Base-by-base conservation (phyloP, 2,888 invertebrate genomes). In the Amphipyra berbera region DNA sequence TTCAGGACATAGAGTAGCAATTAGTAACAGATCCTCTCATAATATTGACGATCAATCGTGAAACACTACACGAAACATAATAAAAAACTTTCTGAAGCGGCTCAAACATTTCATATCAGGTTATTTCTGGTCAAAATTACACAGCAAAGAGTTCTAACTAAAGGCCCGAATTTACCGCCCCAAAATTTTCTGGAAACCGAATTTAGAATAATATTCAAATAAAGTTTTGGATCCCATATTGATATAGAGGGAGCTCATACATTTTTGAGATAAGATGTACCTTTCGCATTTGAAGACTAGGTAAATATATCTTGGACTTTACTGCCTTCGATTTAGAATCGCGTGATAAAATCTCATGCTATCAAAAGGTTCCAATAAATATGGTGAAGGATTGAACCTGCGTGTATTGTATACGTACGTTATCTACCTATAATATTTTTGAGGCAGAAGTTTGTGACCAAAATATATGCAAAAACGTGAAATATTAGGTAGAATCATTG, bases 261-360 rank as follows among this genome's bases (percentile, higher is more conserved):
- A 63, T 74, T 80, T 61, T 55, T 46, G 15, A 69, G 81, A 78
- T 78, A 72, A 78, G 63, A 61, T 44, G 40, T 49, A 57, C 58
- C 55, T 60, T 67, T 76, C 57, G 6, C 27, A 27, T 68, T 63
- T 66, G 55, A 50, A 48, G 75, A 54, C 53, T 69, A 14, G 41
- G 53, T 61, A 61, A 75, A 63, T 76, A 70, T 57, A 68, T 66
- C 38, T 76, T 66, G 49, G 55, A 70, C 52, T 55, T 63, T 65
- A 74, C 37, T 62, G 72, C 49, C 44, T 56, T 58, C 62, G 57
- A 52, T 78, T 67, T 61, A 54, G 63, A 65, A 61, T 78, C 44
- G 59, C 53, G 44, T 60, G 68, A 76, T 78, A 75, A 61, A 78
- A 75, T 75, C 78, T 78, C 21, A 9, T 44, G 9, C 30, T 58